A percentile compares a stretch with the other conserved stretches of the same genome.
Conservation (phyloP, 1,140 invertebrate species). For the Calliopsis andreniformis region DNA sequence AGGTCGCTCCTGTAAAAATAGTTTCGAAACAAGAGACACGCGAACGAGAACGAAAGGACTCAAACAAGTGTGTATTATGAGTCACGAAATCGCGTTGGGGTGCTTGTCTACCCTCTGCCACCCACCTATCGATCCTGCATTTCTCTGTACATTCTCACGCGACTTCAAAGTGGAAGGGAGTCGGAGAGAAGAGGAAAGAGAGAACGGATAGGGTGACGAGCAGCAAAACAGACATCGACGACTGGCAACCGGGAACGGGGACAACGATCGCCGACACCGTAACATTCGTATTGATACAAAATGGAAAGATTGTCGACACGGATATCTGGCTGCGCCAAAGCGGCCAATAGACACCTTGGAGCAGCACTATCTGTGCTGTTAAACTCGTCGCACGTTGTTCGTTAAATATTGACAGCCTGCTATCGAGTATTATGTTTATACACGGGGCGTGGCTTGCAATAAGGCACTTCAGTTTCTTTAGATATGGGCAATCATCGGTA, state of each 20-base stretch:
- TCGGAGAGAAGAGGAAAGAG: neutral
- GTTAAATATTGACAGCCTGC: constrained; percentile 25
- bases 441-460: neutral
- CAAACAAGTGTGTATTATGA: constrained; percentile 75
- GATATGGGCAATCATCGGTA: too few species aligned
- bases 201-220: neutral
- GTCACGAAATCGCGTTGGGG: constrained; percentile 76
- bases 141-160: constrained; percentile 66
- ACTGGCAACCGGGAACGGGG: neutral
- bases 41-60: constrained; percentile 19
- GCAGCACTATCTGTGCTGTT: neutral
- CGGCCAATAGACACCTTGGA: neutral
- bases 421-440: neutral
- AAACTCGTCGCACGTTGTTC: neutral
- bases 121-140: constrained; percentile 76
- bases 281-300: neutral
- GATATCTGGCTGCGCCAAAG: neutral
- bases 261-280: neutral
- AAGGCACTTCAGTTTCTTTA: too few species aligned
- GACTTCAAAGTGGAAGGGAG: constrained; percentile 42
- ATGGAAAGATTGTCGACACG: neutral
- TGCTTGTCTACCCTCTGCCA: constrained; percentile 60
- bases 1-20: constrained; percentile 27
- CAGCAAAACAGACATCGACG: neutral
- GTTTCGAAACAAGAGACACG: constrained; percentile 17